Base-by-base conservation (phyloP, 2,888 invertebrate genomes). In the Tetramorium bicarinatum region DNA sequence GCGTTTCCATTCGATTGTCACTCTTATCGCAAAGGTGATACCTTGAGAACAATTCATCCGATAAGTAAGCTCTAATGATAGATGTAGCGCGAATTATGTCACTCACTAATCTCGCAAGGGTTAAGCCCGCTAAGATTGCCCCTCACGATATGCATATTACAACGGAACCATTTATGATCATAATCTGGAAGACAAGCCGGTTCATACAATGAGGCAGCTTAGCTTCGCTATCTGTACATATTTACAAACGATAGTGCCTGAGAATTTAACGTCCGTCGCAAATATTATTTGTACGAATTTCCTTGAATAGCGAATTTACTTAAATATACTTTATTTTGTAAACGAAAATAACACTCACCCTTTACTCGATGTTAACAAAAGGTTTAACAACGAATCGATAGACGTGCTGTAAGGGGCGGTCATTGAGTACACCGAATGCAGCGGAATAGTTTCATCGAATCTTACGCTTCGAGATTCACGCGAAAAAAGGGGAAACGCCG, bases 101-200 rank as follows among this genome's bases (percentile, higher is more conserved):
- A 41, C 52, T 76, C 64, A 25, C 47, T 54, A 49, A 77, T 34
- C 34, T 49, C n/a, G 9, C 67, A 69, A 47, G 67, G 56, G 44
- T 67, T 79, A 69, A 67, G 7, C 21, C 67, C 34, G 21, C 34
- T 56, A 80, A 61, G 69, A 69, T 79, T 67, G 21, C 59, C 13
- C 38, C 34, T 44, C 71, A 3, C 25, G 71, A 80, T 71, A 59
- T 71, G 59, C 59, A 59, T 80, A 80, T 69, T 49, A 59, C 59
- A 71, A 59, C 47, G 34, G 47, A 21, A 79, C 69, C 79, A 71
- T 80, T 80, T 71, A 59, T 80, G 54, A 80, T 69, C 59, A 38
- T 69, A 69, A 80, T 80, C 71, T 38, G 13, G 44, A 38, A 47
- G 56, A 47, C 79, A 69, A 56, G 47, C 44, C 56, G 29, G 25